Evolutionary conservation across 2,888 invertebrate genomes (phyloP).

Genomic region (Itoplectis maculator): DNA sequence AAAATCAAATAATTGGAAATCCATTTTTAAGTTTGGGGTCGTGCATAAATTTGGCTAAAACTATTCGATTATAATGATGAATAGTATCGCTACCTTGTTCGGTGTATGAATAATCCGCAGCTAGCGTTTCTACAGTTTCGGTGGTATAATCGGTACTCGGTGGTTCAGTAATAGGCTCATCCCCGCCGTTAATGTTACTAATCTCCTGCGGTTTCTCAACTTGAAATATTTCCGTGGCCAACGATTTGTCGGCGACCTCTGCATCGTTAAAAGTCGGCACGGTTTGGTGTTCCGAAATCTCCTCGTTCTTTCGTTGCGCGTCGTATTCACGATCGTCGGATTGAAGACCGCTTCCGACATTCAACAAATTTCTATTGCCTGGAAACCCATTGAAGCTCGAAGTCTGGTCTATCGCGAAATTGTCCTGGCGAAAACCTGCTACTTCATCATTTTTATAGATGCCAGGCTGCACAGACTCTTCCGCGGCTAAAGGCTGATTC

Average conservation of each 20-base stretch:
- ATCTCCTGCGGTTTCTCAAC: slow-evolving; percentile 12
- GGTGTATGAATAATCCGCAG: background rate
- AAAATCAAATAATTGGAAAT: background rate
- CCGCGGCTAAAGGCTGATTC: slow-evolving; percentile 16
- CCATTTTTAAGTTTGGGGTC: background rate
- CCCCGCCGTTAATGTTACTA: background rate
- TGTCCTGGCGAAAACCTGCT: slow-evolving; percentile 73
- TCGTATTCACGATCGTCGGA: slow-evolving; percentile 71
- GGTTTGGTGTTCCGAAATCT: background rate
- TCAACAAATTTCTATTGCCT: slow-evolving; percentile 79
- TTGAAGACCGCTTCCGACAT: slow-evolving; percentile 74
- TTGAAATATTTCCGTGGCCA: slow-evolving; percentile 5
- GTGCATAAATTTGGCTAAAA: background rate
- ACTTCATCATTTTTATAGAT: slow-evolving; percentile 66
- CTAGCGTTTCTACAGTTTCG: background rate
- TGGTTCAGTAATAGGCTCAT: background rate
- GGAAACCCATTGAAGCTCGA: slow-evolving; percentile 76
- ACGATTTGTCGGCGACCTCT: slow-evolving; percentile 27
- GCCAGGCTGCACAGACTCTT: slow-evolving; percentile 67
- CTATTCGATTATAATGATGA: background rate
- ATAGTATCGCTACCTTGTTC: slow-evolving; percentile 11
- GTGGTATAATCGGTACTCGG: background rate
- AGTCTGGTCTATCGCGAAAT: slow-evolving; percentile 70
- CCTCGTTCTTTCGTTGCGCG: background rate
- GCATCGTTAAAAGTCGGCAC: background rate